phyloP scores from a whole-genome alignment of 2,888 invertebrate species.

The Drosophila pegasa region DNA sequence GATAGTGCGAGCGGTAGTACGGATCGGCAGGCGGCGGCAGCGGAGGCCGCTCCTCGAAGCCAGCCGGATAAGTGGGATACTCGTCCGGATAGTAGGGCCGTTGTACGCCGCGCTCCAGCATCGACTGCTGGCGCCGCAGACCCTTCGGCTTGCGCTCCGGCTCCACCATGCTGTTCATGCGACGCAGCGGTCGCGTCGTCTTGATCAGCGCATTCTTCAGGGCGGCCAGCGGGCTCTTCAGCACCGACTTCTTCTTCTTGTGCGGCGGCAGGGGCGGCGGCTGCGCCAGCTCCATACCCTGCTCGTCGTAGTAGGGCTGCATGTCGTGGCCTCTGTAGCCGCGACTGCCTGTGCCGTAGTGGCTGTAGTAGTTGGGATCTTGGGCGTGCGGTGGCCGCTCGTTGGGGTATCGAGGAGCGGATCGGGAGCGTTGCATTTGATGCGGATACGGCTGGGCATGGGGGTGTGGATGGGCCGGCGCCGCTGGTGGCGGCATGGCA shows the following conservation, averaged over 20 bases:
- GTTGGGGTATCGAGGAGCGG: constrained; percentile 72
- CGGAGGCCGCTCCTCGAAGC: constrained; percentile 74
- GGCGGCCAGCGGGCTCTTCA: constrained; percentile 84
- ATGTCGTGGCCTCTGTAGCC: constrained; percentile 42
- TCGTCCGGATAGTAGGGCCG: constrained; percentile 84
- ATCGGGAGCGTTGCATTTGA: constrained; percentile 74
- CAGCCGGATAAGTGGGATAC: constrained; percentile 83
- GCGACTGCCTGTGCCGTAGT: constrained; percentile 58
- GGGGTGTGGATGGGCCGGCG: constrained; percentile 8
- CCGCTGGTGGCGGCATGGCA: constrained; percentile 75
- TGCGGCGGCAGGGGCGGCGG: constrained; percentile 82
- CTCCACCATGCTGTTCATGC: constrained; percentile 85
- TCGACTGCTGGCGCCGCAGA: constrained; percentile 83
- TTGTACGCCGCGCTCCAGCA: constrained; percentile 83
- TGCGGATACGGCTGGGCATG: constrained; percentile 52
- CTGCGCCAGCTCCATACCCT: constrained; percentile 61
- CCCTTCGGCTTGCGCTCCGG: constrained; percentile 82
- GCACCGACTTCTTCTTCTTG: constrained; percentile 84
- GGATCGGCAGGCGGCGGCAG: constrained; percentile 59
- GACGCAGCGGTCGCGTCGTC: constrained; percentile 82
- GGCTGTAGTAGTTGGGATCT: constrained; percentile 75
- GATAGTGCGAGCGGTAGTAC: constrained; percentile 69
- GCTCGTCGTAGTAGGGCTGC: constrained; percentile 75
- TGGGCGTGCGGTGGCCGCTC: constrained; percentile 69
- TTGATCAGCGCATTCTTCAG: constrained; percentile 84